Percentiles rank a stretch among this genome's conserved stretches.
Evolutionary conservation across 2,888 invertebrate species (phyloP).

Genomic region (Perizoma flavofasciatum): DNA sequence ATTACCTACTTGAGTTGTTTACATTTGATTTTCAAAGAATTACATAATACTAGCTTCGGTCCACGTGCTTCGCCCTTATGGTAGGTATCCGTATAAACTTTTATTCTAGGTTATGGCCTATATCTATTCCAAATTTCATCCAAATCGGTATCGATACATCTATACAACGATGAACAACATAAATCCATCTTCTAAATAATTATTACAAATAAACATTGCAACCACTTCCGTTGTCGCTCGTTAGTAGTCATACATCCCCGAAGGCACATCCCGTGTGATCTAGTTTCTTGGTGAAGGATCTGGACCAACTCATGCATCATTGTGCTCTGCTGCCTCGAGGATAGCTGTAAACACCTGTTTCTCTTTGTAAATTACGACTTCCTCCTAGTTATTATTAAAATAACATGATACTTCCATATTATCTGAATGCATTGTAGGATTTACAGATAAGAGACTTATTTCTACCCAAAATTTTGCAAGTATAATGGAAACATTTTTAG

Average conservation of each 20-base stretch:
- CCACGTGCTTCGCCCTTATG: too few species aligned
- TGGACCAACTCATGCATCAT: conserved; percentile 35
- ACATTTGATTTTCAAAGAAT: conserved; percentile 16
- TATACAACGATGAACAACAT: too few species aligned
- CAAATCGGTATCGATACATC: too few species aligned
- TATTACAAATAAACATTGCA: background rate
- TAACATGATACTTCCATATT: conserved; percentile 8
- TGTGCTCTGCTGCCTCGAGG: conserved; percentile 29
- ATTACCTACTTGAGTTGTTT: conserved; percentile 7
- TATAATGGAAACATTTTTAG: too few species aligned
- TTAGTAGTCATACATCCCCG: conserved; percentile 23
- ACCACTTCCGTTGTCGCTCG: conserved; percentile 16
- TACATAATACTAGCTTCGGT: too few species aligned
- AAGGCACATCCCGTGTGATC: conserved; percentile 29
- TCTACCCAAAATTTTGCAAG: too few species aligned
- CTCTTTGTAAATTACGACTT: conserved; percentile 34
- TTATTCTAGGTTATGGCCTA: too few species aligned
- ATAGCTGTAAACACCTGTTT: conserved; percentile 25
- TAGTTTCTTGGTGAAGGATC: conserved; percentile 34
- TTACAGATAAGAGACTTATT: too few species aligned
- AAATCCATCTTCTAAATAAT: too few species aligned
- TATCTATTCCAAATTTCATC: background rate
- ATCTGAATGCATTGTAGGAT: too few species aligned
- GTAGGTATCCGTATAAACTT: too few species aligned
- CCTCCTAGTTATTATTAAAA: conserved; percentile 15